Base-by-base conservation (phyloP, 2,113 vertebrate species). In the Dicerorhinus sumatrensis region DNA sequence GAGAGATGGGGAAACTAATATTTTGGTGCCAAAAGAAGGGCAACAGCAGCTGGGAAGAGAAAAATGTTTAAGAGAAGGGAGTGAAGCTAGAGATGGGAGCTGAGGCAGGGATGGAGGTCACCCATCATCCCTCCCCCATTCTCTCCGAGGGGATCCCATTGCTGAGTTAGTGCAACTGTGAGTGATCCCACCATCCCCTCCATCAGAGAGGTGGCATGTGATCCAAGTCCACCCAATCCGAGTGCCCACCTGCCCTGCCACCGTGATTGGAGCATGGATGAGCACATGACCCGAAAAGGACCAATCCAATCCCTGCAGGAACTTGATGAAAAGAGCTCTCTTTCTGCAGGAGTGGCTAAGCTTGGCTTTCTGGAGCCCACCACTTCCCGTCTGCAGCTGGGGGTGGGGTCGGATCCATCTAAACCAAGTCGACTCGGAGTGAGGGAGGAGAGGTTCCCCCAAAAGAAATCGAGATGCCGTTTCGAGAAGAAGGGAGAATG, bases 81-180 rank as follows among this genome's bases (percentile, higher is more conserved):
- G 51, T 4, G 51, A 54, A 54, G 51, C 51, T 54, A 54, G 51
- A 54, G 51, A 54, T 54, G 51, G 3, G 73, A 16, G 16, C 54
- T 25, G 31, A 31, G 8, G 69, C 63, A n/a, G 51, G 63, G 1
- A 20, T 1, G 2, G 63, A 51, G 20, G 72, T 54, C 46, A 13
- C 51, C 20, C 6, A 2, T 25, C 76, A 8, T 0, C n/a, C 36
- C 1, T 16, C 23, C 31, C 31, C 8, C 1, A 2, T 12, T 60
- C 14, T n/a, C n/a, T 33, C 48, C 4, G 2, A 18, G 5, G 16
- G 8, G 23, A 12, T 6, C 29, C 10, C 63, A 6, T 29, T 17
- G 31, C 69, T 7, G 36, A 33, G 17, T 2, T 6, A 17, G 3
- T 1, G 5, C 20, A 56, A 12, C 23, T 23, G 29, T 18, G 12